These are phyloP conservation scores for Panzeria rudis DNA, from an alignment of 2,888 invertebrate species.

Conservation along the genomic window DNA sequence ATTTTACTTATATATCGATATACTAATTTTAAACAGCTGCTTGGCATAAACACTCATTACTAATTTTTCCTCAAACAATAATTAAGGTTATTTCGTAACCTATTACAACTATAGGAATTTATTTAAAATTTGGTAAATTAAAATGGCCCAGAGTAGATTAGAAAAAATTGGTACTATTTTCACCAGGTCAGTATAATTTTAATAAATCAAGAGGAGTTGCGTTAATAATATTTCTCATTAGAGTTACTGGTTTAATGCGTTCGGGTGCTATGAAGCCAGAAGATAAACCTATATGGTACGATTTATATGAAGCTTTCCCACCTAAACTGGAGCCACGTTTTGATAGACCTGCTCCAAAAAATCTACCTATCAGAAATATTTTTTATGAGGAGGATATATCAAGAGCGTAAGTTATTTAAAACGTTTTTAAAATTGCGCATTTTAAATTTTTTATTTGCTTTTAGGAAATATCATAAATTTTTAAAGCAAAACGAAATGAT, in stretches of 20 bases:
- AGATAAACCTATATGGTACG: conserved; percentile 96
- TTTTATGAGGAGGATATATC: conserved; percentile 93
- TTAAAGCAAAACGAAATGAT: conserved; percentile 85
- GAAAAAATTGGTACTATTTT: conserved; percentile 90
- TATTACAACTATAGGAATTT: conserved; percentile 29
- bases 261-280: conserved; percentile 91
- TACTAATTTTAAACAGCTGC: conserved; percentile 43
- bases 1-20: conserved; percentile 28
- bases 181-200: conserved; percentile 85
- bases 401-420: conserved; percentile 88
- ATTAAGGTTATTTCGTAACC: conserved; percentile 76
- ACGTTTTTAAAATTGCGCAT: not conserved
- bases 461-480: conserved; percentile 88
- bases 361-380: conserved; percentile 87
- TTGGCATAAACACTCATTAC: conserved; percentile 15
- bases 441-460: conserved; percentile 65
- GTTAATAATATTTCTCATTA: conserved; percentile 29
- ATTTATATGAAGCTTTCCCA: conserved; percentile 95
- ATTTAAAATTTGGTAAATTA: conserved; percentile 43
- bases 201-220: not conserved
- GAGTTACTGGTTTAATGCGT: conserved; percentile 90
- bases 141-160: conserved; percentile 88
- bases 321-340: conserved; percentile 92
- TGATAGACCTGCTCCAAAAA: conserved; percentile 86
- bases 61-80: not conserved